phyloP scores from a whole-genome alignment of 2,113 vertebrate genomes.

The Xyrauchen texanus region DNA sequence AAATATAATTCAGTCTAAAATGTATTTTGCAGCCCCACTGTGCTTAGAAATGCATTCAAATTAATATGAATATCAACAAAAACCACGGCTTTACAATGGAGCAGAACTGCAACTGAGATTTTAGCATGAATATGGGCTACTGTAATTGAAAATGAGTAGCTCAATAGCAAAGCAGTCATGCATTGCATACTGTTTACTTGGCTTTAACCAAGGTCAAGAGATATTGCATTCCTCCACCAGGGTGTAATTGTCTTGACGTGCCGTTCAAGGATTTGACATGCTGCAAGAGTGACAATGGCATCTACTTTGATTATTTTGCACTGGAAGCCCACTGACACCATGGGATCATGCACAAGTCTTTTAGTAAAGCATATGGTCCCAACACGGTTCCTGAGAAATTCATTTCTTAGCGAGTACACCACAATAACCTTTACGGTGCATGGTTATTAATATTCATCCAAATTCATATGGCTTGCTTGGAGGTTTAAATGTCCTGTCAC shows the following conservation, averaged over 20 bases:
- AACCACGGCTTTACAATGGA: not conserved
- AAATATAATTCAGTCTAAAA: not conserved
- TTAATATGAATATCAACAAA: constrained; percentile 18
- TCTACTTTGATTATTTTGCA: constrained; percentile 23
- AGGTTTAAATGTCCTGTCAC: not conserved
- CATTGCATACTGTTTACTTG: constrained; percentile 10
- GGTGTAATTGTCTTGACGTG: not conserved
- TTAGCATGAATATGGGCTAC: not conserved
- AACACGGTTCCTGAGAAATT: not conserved
- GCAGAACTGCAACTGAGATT: constrained; percentile 1
- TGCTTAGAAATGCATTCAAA: constrained; percentile 4
- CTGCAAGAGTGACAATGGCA: not conserved
- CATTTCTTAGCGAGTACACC: not conserved
- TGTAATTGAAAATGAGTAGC: constrained; percentile 22
- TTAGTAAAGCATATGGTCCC: not conserved
- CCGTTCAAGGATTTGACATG: not conserved
- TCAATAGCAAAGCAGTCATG: constrained; percentile 9
- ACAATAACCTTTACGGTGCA: not conserved
- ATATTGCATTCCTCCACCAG: constrained; percentile 4
- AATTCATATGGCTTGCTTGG: not conserved
- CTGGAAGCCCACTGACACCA: not conserved
- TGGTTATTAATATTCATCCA: not conserved
- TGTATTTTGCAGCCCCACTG: not conserved
- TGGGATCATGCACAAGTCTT: not conserved
- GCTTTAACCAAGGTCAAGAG: constrained; percentile 24